phyloP scores from a whole-genome alignment of 2,113 vertebrate species.

The Xenopus tropicalis region UCB_Xtro_10.0 CM004443.2:170674501-170675000 shows the following conservation, averaged over 20 bases:
- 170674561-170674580: constrained; percentile 80
- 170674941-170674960: too few relatives aligned
- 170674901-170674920: too few relatives aligned
- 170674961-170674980: too few relatives aligned
- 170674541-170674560: constrained; percentile 92
- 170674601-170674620: constrained; percentile 48
- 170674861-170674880: too few relatives aligned
- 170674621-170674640: constrained; percentile 88
- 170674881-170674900: too few relatives aligned
- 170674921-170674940: too few relatives aligned
- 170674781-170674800: neutral
- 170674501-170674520: constrained; percentile 75
- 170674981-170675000: too few relatives aligned
- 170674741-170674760: constrained; percentile 26
- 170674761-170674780: constrained; percentile 9
- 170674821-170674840: too few relatives aligned
- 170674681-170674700: constrained; percentile 85
- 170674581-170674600: constrained; percentile 42
- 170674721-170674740: constrained; percentile 65
- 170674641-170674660: constrained; percentile 90
- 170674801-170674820: neutral
- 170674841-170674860: too few relatives aligned
- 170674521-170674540: constrained; percentile 76
- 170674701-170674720: constrained; percentile 83
- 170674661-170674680: constrained; percentile 92